Evolutionary conservation across 1,140 invertebrate species (phyloP), one percentile per base, ranked within the genome.

Genomic region (Brachionus calyciflorus): DNA sequence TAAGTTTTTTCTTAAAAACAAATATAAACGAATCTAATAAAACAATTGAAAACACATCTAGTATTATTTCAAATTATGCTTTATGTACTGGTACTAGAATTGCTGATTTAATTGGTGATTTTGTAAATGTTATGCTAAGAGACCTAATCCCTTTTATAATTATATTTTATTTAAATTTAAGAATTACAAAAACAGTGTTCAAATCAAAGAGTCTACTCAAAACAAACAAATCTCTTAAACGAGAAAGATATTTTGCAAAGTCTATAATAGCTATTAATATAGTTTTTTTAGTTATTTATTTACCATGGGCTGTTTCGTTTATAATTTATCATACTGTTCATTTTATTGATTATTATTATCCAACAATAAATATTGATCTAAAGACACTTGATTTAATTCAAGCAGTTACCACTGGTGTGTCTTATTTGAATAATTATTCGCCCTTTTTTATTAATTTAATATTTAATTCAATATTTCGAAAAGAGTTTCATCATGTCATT

Each of bases 71-170:
- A 41, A 41, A 6, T 28, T 41, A 65, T 40, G 14, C 19, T 21
- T 41, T 28, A 24, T 65, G 60, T 28, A 12, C 17, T 12, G 60
- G 60, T 14, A 65, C 41, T 4, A 44, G 12, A 44, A 46, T 65
- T 9, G 44, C 60, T 24, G 60, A 65, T 65, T 65, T 46, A 65
- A 44, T 65, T 2, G 24, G 60, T 10, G 60, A 65, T 44, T 7
- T 14, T 24, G 40, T 24, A 14, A 65, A 44, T 65, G 40, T 65
- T 12, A 9, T 65, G 1, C 19, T 65, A 26, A 65, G 21, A 65
- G 60, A 65, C 24, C 12, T 65, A 41, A 24, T 44, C 2, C 60
- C 60, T 24, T 65, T 65, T 65, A 7, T 24, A 65, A 14, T 65
- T 14, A 65, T 65, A 44, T 44, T 65, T 41, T 1, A 12, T 24